These are phyloP conservation scores for Probosciger aterrimus DNA, from an alignment of 2,113 vertebrate species.

Conservation along the genomic window DNA sequence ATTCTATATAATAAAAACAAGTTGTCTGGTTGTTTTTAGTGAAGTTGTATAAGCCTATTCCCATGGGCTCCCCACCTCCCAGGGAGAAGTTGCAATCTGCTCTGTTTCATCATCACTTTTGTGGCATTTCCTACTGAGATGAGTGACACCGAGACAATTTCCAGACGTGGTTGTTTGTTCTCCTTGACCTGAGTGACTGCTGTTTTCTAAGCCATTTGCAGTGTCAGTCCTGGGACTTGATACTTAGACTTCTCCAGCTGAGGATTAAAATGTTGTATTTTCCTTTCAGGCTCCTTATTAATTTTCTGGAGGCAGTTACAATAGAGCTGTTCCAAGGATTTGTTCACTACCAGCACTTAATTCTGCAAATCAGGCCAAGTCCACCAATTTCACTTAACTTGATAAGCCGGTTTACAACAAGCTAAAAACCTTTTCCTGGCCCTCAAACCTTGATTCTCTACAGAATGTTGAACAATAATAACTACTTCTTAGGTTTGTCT, in stretches of 20 bases:
- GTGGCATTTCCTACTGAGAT: conserved; percentile 55
- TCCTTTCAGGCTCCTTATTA: not conserved
- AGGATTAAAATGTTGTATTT: not conserved
- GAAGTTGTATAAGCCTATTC: conserved; percentile 5
- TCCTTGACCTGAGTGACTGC: conserved; percentile 51
- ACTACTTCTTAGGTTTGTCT: not conserved
- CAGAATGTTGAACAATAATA: not conserved
- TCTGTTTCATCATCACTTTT: conserved; percentile 63
- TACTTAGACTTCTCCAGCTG: conserved; percentile 3
- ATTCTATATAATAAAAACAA: conserved; percentile 18
- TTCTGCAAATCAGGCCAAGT: not conserved
- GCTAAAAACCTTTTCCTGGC: not conserved
- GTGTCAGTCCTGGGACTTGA: not conserved
- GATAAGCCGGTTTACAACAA: not conserved
- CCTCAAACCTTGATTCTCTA: not conserved
- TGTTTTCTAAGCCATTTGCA: conserved; percentile 38
- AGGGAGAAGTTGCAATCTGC: conserved; percentile 55
- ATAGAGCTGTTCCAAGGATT: not conserved
- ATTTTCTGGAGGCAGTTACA: not conserved
- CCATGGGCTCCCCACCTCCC: conserved; percentile 40
- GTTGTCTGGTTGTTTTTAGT: conserved; percentile 26
- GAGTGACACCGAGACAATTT: conserved; percentile 57
- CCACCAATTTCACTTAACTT: not conserved
- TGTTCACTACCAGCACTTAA: not conserved
- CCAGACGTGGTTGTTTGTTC: conserved; percentile 51